Evolutionary conservation across 2,113 vertebrate species (phyloP).

Genomic region (Dendropsophus ebraccatus): DNA sequence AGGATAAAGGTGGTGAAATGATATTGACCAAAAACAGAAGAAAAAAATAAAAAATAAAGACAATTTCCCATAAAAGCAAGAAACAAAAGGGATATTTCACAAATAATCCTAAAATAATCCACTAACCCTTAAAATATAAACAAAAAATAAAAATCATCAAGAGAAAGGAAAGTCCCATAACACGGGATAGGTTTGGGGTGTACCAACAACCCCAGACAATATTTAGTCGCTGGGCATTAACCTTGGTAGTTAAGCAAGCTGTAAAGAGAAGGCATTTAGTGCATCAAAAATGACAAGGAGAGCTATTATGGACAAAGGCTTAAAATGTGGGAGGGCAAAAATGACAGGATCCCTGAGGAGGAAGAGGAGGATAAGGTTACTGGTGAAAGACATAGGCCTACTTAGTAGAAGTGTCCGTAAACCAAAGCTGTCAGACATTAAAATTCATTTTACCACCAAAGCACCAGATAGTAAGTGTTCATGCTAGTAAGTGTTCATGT

Average conservation of each 20-base stretch:
- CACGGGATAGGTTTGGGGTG: background rate
- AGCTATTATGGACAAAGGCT: background rate
- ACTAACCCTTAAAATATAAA: conserved; percentile 44
- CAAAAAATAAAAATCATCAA: background rate
- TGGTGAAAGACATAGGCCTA: background rate
- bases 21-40: conserved; percentile 55
- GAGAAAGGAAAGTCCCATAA: background rate
- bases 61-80: conserved; percentile 12
- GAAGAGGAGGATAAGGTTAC: background rate
- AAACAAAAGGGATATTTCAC: conserved; percentile 19
- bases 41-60: background rate
- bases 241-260: conserved; percentile 1
- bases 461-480: background rate
- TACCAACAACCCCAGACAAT: conserved; percentile 4
- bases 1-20: conserved; percentile 50
- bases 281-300: conserved; percentile 1
- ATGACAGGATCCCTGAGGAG: conserved; percentile 24
- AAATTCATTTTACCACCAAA: background rate
- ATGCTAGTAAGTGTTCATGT: background rate
- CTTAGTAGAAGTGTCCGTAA: background rate
- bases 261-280: conserved; percentile 46
- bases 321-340: background rate
- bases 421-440: background rate
- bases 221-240: conserved; percentile 26
- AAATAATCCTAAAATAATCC: conserved; percentile 44